These are phyloP conservation scores for Alitta virens DNA, from an alignment of 2,888 invertebrate genomes.

Conservation along the genomic window DNA sequence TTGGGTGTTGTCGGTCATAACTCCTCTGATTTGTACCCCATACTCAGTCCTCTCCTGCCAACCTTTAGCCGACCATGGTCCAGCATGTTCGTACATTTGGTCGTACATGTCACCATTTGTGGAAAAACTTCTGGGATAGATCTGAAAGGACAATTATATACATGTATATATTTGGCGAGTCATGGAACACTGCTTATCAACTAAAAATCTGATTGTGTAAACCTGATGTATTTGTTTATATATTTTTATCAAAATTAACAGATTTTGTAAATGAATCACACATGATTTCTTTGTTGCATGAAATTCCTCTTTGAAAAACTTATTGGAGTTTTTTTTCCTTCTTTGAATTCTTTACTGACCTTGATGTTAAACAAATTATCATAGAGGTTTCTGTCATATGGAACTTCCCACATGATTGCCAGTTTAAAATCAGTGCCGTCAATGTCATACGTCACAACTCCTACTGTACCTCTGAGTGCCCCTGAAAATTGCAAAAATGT, in stretches of 20 bases:
- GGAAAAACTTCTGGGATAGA: neutral
- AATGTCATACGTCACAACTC: constrained; percentile 7
- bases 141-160: too few relatives aligned
- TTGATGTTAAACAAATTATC: constrained; percentile 8
- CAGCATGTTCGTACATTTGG: constrained; percentile 13
- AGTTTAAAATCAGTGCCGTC: constrained; percentile 11
- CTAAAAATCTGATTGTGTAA: too few relatives aligned
- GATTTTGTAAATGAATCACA: too few relatives aligned
- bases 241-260: too few relatives aligned
- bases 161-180: too few relatives aligned
- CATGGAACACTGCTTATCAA: too few relatives aligned
- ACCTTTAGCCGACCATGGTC: neutral
- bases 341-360: neutral
- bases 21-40: neutral
- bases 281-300: too few relatives aligned
- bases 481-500: neutral
- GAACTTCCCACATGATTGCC: constrained; percentile 10
- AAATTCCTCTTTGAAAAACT: too few relatives aligned
- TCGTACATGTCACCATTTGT: neutral
- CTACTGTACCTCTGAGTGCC: neutral
- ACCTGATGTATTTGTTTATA: too few relatives aligned
- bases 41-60: neutral
- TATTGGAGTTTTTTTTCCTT: too few relatives aligned
- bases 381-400: constrained; percentile 1
- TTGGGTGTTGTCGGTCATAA: too few relatives aligned